A percentile compares a stretch with the other conserved stretches of the same genome.
Evolutionary conservation across 2,797 vertebrate genomes (phyloP).

Genomic region (Rhinatrema bivittatum): DNA sequence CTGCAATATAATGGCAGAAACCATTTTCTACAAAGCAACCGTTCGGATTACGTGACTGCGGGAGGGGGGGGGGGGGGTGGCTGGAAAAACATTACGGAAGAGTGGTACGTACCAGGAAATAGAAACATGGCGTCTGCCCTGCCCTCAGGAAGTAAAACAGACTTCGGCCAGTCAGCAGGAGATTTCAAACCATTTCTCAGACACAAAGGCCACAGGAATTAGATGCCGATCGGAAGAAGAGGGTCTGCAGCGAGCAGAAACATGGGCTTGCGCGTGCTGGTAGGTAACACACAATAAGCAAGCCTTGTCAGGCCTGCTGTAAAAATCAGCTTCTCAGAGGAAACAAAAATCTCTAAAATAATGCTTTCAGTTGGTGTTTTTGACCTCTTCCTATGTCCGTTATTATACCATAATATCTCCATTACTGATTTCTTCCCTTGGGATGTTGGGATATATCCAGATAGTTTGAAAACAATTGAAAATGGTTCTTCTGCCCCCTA

Average conservation of each 20-base stretch:
- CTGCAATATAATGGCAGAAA: too few species aligned
- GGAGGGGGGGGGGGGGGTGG: too few species aligned
- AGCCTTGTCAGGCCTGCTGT: slow-evolving; percentile 14
- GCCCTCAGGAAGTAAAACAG: slow-evolving; percentile 76
- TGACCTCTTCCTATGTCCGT: background rate
- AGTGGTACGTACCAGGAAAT: slow-evolving; percentile 75
- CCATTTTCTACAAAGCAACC: too few species aligned
- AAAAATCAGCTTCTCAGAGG: background rate
- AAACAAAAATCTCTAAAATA: background rate
- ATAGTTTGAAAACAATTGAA: too few species aligned
- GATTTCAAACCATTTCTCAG: slow-evolving; percentile 99
- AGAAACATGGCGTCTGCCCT: slow-evolving; percentile 72
- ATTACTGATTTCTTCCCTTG: too few species aligned
- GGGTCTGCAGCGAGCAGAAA: slow-evolving; percentile 68
- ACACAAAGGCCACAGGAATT: slow-evolving; percentile 99
- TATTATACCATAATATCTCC: too few species aligned
- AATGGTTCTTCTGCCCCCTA: too few species aligned
- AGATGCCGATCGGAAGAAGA: slow-evolving; percentile 94
- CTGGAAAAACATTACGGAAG: background rate
- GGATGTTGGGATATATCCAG: too few species aligned
- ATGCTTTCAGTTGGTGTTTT: background rate
- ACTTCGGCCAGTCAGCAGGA: slow-evolving; percentile 91
- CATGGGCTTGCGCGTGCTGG: slow-evolving; percentile 28
- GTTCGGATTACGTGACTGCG: too few species aligned
- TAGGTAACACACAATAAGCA: slow-evolving; percentile 4